These are phyloP conservation scores for Rhynchophorus ferrugineus DNA, from an alignment of 1,140 invertebrate genomes.

Conservation along the genomic window DNA sequence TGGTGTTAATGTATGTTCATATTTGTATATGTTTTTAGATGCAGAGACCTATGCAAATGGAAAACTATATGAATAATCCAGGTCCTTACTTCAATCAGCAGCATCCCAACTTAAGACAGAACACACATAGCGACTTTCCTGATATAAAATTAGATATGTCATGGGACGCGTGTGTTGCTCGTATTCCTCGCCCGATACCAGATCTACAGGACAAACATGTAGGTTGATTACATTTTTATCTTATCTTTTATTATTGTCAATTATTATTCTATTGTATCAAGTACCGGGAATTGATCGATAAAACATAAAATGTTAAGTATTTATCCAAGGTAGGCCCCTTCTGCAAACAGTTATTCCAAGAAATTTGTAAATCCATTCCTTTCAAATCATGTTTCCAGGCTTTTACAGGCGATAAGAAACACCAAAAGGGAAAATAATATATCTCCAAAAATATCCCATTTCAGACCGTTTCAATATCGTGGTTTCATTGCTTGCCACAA, in stretches of 20 bases:
- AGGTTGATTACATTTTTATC: conserved; percentile 22
- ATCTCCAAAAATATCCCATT: too few relatives aligned
- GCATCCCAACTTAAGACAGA: conserved; percentile 27
- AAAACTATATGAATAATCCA: conserved; percentile 33
- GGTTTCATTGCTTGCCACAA: too few relatives aligned
- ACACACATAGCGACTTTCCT: conserved; percentile 29
- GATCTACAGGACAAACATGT: conserved; percentile 39
- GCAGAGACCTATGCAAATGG: conserved; percentile 34
- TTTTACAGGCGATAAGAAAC: too few relatives aligned
- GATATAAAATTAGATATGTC: conserved; percentile 33
- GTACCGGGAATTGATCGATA: too few relatives aligned
- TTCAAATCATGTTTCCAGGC: too few relatives aligned
- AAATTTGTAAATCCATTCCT: too few relatives aligned
- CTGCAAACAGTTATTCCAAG: too few relatives aligned
- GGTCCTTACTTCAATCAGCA: conserved; percentile 29
- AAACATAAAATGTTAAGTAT: not conserved
- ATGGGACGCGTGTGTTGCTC: conserved; percentile 36
- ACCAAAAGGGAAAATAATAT: too few relatives aligned
- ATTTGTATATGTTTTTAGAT: not conserved
- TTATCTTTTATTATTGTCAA: too few relatives aligned
- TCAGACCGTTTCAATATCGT: too few relatives aligned
- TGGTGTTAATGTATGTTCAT: not conserved
- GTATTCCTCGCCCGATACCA: conserved; percentile 30
- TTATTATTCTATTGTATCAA: too few relatives aligned
- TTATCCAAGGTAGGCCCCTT: too few relatives aligned